Percentiles rank a stretch among this genome's conserved stretches.
These are phyloP conservation scores for Scaptomyza flava DNA, from an alignment of 2,888 invertebrate species.

Conservation along the genomic window DNA sequence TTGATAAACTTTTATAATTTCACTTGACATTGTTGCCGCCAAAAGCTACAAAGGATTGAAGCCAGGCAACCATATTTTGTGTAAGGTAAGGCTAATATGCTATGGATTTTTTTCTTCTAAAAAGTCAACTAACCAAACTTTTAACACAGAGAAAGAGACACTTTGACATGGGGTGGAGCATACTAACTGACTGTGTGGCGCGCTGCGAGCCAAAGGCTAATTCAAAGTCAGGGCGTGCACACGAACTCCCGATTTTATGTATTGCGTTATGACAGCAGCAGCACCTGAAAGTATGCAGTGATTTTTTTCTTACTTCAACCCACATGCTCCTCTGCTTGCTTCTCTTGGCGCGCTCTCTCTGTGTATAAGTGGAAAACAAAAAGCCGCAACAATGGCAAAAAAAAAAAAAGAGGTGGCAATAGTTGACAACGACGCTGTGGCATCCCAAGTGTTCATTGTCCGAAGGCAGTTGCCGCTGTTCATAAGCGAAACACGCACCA, in stretches of 20 bases:
- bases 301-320: conserved; percentile 35
- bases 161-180: conserved; percentile 36
- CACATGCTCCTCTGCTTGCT: conserved; percentile 25
- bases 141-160: conserved; percentile 15
- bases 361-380: conserved; percentile 61
- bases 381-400: conserved; percentile 58
- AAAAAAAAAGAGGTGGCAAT: conserved; percentile 39
- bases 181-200: conserved; percentile 6
- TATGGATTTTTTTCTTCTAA: conserved; percentile 42
- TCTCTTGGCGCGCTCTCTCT: conserved; percentile 12
- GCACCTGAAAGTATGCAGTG: conserved; percentile 74
- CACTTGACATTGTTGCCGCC: conserved; percentile 11
- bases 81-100: conserved; percentile 9
- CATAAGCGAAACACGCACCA: conserved; percentile 47
- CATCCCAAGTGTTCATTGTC: conserved; percentile 77
- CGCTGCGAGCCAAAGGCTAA: conserved; percentile 60
- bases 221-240: conserved; percentile 62
- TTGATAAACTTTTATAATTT: not conserved
- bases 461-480: conserved; percentile 46
- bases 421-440: conserved; percentile 61
- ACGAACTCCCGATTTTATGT: conserved; percentile 31
- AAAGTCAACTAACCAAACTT: conserved; percentile 55
- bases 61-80: no score
- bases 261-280: conserved; percentile 72
- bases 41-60: no score